Base-by-base conservation (phyloP, 2,888 invertebrate species). In the Ariolimax columbianus region DNA sequence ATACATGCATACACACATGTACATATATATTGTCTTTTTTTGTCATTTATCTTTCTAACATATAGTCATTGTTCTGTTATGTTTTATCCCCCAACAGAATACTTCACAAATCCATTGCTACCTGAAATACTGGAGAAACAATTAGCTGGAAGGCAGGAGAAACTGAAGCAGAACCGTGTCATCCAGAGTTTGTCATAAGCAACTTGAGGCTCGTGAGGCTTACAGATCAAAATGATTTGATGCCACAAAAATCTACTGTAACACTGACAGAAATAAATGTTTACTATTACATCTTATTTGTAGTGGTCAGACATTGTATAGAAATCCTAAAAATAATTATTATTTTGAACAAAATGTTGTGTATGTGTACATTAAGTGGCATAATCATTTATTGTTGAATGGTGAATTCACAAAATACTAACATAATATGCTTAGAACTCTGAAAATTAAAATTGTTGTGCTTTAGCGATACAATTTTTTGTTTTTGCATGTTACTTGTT, bases 101-200 rank as follows among this genome's bases (percentile, higher is more conserved):
- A 87, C 79, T 88, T 88, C 83, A 87, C 87, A 55, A 86, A 86
- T 43, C 84, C 87, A n/a, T 51, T 80, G 1, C 72, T 88, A 47
- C 87, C 88, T 3, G 77, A 68, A 47, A 87, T 83, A 43, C 86
- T 88, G 36, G 87, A 88, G 80, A 87, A 86, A 59, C 88, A 88
- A 70, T 77, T 88, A 33, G 90, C 92, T 66, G 90, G 89, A 38
- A 83, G 91, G 87, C 91, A 91, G 86, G 87, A 89, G 51, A 87
- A 89, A 75, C 88, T 92, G 63, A 91, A 91, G 88, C 91, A 92
- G 86, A 92, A 92, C 85, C 88, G 89, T 82, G 90, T 93, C 47
- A 87, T 93, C 70, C 91, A 91, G 84, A 91, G 85, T 30, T 43
- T 85, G 33, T 63, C 81, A 33, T 85, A 80, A 75, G 40, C 23